A percentile compares a stretch with the other conserved stretches of the same genome.
These are phyloP conservation scores for Drosophila mimica DNA, from an alignment of 2,888 invertebrate genomes.

Conservation along the genomic window DNA sequence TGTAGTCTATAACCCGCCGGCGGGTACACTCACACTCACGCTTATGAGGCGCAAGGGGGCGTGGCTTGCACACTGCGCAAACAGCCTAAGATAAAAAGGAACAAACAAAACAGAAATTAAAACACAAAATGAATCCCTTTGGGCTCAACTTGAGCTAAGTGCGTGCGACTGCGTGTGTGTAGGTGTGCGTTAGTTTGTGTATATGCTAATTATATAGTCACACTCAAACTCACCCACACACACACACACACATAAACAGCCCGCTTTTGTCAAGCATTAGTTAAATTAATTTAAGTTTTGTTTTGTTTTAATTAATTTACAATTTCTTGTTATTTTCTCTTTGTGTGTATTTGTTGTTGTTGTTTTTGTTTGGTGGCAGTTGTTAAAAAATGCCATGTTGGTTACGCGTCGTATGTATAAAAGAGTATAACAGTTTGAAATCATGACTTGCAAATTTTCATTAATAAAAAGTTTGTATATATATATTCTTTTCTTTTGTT, in stretches of 20 bases:
- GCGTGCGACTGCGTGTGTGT: conserved; percentile 13
- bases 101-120: conserved; percentile 17
- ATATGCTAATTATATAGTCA: background rate
- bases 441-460: conserved; percentile 1
- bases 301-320: conserved; percentile 40
- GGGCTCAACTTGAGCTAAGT: conserved; percentile 39
- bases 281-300: conserved; percentile 11
- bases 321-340: conserved; percentile 32
- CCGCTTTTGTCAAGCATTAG: conserved; percentile 16
- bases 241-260: conserved; percentile 6
- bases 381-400: conserved; percentile 60
- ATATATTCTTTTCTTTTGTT: conserved; percentile 10
- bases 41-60: conserved; percentile 44
- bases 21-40: conserved; percentile 62
- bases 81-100: conserved; percentile 28
- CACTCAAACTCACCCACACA: background rate
- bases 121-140: conserved; percentile 38
- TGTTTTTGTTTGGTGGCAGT: conserved; percentile 45
- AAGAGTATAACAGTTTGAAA: conserved; percentile 57
- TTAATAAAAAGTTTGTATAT: conserved; percentile 5
- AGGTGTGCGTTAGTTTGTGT: conserved; percentile 10
- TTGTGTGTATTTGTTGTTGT: conserved; percentile 19
- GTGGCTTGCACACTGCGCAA: conserved; percentile 62
- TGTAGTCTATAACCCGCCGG: conserved; percentile 73
- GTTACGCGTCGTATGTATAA: conserved; percentile 48